Percentiles rank a stretch among this genome's conserved stretches.
Conservation (phyloP, 2,888 invertebrate genomes). For the Spodoptera exigua region DNA sequence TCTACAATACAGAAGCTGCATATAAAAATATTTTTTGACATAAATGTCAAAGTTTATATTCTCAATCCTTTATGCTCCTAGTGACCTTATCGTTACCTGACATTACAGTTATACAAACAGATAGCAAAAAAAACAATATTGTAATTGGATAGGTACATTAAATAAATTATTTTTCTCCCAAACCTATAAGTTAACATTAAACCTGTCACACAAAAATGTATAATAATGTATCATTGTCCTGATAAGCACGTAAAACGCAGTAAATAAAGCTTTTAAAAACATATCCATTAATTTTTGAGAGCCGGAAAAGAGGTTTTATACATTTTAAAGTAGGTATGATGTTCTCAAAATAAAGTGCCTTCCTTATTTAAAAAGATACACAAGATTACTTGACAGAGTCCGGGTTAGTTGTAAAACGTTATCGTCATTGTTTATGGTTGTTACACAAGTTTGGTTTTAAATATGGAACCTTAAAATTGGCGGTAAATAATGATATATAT, state of each 20-base stretch:
- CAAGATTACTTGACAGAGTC: conserved; percentile 40
- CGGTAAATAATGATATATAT: no score
- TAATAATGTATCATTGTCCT: conserved; percentile 34
- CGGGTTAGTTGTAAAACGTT: conserved; percentile 44
- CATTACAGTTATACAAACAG: neutral
- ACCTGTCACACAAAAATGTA: conserved; percentile 36
- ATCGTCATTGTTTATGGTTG: conserved; percentile 39
- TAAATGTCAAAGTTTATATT: neutral
- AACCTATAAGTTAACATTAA: conserved; percentile 23
- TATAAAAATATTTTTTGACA: neutral
- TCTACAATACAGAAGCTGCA: no score
- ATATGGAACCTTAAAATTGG: neutral
- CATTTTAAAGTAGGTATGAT: conserved; percentile 38
- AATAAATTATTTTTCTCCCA: conserved; percentile 20
- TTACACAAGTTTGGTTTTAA: neutral
- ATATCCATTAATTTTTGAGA: conserved; percentile 45
- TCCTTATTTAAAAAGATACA: conserved; percentile 49
- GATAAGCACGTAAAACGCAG: conserved; percentile 13
- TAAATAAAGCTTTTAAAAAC: conserved; percentile 50
- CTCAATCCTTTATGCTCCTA: neutral
- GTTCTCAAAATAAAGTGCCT: conserved; percentile 42
- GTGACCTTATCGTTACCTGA: conserved; percentile 7
- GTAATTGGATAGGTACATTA: conserved; percentile 9
- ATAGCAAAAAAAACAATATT: conserved; percentile 6
- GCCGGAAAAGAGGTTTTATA: conserved; percentile 43